Percentiles rank a stretch among this genome's conserved stretches.
phyloP scores from a whole-genome alignment of 2,888 invertebrate species.

The Drosophila emarginata region DNA sequence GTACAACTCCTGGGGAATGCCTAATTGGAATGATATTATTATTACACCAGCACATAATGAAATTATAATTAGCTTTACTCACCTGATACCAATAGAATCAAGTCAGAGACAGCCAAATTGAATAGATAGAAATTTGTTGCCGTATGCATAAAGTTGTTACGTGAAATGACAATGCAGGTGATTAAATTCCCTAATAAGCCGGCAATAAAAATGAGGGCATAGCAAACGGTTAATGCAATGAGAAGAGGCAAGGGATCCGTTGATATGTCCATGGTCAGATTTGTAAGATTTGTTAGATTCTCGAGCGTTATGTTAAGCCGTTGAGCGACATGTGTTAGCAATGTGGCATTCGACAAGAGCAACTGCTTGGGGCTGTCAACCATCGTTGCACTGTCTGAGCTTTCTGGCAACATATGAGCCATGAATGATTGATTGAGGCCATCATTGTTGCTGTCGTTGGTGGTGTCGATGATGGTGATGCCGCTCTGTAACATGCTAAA shows the following conservation, averaged over 20 bases:
- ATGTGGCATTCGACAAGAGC: conserved; percentile 77
- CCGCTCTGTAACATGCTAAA: conserved; percentile 59
- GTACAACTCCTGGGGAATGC: conserved; percentile 91
- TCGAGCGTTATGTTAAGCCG: conserved; percentile 79
- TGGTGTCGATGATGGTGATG: conserved; percentile 40
- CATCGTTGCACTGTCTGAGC: conserved; percentile 16
- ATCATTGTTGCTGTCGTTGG: conserved; percentile 57
- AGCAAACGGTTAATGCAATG: conserved; percentile 87
- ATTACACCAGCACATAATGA: background rate
- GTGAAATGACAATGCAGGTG: conserved; percentile 92
- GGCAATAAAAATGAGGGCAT: conserved; percentile 85
- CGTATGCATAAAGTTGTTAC: conserved; percentile 92
- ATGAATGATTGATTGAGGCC: conserved; percentile 71
- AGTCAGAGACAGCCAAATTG: conserved; percentile 92
- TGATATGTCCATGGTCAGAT: conserved; percentile 29
- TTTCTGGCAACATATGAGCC: conserved; percentile 61
- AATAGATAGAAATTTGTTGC: conserved; percentile 92
- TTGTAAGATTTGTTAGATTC: conserved; percentile 74
- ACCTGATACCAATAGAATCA: conserved; percentile 89
- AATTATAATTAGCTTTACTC: conserved; percentile 79
- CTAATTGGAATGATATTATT: conserved; percentile 74
- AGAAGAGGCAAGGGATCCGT: conserved; percentile 56
- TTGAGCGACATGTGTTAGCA: conserved; percentile 78
- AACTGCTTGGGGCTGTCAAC: conserved; percentile 60
- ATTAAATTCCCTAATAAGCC: conserved; percentile 92